These are phyloP conservation scores for Rutilus rutilus DNA, from an alignment of 2,113 vertebrate genomes.

Conservation along the genomic window DNA sequence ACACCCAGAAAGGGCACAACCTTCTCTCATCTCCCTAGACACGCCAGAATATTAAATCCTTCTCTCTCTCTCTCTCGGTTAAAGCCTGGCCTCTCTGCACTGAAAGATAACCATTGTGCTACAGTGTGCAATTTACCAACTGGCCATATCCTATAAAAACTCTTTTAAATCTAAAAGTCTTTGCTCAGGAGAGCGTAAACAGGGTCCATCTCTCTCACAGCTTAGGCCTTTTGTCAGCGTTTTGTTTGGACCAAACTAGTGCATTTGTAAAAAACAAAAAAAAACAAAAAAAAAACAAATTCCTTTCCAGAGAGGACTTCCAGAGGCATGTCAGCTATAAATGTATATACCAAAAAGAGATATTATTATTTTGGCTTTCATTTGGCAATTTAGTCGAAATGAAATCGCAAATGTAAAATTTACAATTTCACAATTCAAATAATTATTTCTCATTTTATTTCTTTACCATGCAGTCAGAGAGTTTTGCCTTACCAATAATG, in stretches of 20 bases:
- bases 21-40: constrained; percentile 41
- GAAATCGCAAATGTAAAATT: background rate
- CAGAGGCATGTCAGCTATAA: background rate
- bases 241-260: constrained; percentile 19
- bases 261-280: no score
- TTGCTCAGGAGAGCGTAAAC: constrained; percentile 23
- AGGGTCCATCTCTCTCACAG: background rate
- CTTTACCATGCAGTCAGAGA: no score
- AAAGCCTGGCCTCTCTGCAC: constrained; percentile 15
- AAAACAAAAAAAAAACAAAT: no score
- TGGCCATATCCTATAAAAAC: constrained; percentile 20
- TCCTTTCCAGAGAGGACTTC: background rate
- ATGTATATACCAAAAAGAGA: background rate
- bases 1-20: constrained; percentile 35
- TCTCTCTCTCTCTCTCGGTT: background rate
- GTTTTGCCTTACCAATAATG: no score
- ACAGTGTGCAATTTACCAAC: constrained; percentile 8
- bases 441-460: no score
- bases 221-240: background rate
- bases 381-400: background rate
- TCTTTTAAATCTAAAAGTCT: constrained; percentile 33
- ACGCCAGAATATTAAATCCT: constrained; percentile 29
- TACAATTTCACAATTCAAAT: background rate
- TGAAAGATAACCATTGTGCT: constrained; percentile 31
- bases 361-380: background rate